Conservation (phyloP, 2,888 invertebrate species). For the Diplazon laetatorius region DNA sequence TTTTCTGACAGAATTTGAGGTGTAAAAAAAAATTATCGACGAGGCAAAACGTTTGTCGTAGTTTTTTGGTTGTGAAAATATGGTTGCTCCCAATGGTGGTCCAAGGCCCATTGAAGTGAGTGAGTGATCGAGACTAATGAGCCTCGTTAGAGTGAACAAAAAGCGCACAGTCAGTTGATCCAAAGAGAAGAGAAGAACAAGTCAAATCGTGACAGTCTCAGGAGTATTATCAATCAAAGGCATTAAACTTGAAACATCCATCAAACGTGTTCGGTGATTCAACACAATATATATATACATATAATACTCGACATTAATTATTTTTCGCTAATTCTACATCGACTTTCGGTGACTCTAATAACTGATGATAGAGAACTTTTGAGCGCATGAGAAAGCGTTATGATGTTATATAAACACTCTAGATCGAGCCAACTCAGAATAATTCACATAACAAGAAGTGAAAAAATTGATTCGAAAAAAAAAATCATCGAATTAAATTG, state of each 20-base stretch:
- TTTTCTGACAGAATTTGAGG: too few relatives aligned
- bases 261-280: not conserved
- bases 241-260: constrained; percentile 5
- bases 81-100: constrained; percentile 11
- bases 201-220: not conserved
- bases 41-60: not conserved
- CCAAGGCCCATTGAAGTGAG: not conserved
- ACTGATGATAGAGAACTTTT: not conserved
- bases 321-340: not conserved
- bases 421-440: not conserved
- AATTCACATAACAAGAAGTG: not conserved
- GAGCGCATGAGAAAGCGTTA: not conserved
- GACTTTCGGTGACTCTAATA: not conserved
- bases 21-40: too few relatives aligned
- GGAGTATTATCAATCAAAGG: not conserved
- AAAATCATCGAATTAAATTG: not conserved
- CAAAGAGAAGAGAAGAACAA: not conserved
- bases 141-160: not conserved
- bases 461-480: not conserved
- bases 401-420: not conserved
- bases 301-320: not conserved
- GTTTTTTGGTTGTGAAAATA: constrained; percentile 19
- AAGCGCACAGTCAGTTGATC: not conserved
- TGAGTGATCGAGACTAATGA: not conserved
- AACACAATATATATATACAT: not conserved